A percentile compares a stretch with the other conserved stretches of the same genome.
Evolutionary conservation across 2,113 vertebrate genomes (phyloP).

Genomic region (Psittacula cyanocephala): DNA sequence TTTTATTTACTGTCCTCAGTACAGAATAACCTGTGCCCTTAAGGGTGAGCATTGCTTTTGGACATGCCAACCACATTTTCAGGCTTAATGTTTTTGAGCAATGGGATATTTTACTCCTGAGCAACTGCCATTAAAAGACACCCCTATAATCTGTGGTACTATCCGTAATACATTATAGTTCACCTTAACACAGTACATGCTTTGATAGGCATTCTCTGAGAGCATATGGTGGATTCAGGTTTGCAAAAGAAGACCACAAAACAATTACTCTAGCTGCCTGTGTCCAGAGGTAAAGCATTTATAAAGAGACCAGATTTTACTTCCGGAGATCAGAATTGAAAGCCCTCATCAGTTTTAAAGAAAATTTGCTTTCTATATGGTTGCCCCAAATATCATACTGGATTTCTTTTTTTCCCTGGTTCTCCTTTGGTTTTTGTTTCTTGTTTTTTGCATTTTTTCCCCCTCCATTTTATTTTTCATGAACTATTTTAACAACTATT

Average conservation of each 20-base stretch:
- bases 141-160: neutral
- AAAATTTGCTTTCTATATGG: neutral
- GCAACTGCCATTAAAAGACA: neutral
- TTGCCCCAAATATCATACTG: neutral
- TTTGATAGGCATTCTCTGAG: neutral
- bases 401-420: fast-evolving
- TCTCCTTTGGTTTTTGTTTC: too few relatives aligned
- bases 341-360: neutral
- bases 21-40: neutral
- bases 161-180: neutral
- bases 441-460: too few relatives aligned
- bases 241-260: neutral
- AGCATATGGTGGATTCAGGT: neutral
- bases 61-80: neutral
- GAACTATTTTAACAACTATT: neutral
- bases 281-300: neutral
- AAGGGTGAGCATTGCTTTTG: neutral
- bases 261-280: neutral
- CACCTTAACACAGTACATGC: neutral
- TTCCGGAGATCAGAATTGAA: neutral
- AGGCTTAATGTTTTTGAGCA: neutral
- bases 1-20: neutral
- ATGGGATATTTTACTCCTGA: neutral
- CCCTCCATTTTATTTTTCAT: neutral
- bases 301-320: neutral